A percentile compares a stretch with the other conserved stretches of the same genome.
phyloP scores from a whole-genome alignment of 2,888 invertebrate species.

The Parnassius smintheus region DNA sequence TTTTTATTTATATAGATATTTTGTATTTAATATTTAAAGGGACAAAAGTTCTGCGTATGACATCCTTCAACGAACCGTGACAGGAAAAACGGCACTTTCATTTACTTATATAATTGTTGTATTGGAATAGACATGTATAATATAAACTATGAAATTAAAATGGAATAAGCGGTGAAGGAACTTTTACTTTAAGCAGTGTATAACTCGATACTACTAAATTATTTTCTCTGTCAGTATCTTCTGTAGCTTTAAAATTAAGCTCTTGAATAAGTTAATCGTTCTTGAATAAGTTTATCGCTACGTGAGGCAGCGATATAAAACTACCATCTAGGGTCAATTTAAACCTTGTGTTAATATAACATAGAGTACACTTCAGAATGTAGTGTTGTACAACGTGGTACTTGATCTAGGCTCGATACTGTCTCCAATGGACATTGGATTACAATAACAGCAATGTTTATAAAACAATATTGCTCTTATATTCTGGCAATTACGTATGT shows the following conservation, averaged over 20 bases:
- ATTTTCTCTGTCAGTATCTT: background rate
- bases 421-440: slow-evolving; percentile 12
- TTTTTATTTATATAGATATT: no score
- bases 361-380: background rate
- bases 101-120: no score
- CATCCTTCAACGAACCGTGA: no score
- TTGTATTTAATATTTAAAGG: no score
- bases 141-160: no score
- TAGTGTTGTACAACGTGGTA: background rate
- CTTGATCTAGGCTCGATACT: background rate
- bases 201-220: background rate
- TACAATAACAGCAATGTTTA: slow-evolving; percentile 19
- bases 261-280: slow-evolving; percentile 14
- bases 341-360: background rate
- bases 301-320: background rate
- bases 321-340: background rate
- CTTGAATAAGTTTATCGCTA: slow-evolving; percentile 14
- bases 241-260: slow-evolving; percentile 4
- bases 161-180: no score
- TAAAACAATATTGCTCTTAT: slow-evolving; percentile 13
- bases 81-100: no score
- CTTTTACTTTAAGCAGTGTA: background rate
- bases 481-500: background rate
- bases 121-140: no score
- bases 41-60: no score